Evolutionary conservation across 2,797 vertebrate species (phyloP).

Genomic region (Myotis vivesi): DNA sequence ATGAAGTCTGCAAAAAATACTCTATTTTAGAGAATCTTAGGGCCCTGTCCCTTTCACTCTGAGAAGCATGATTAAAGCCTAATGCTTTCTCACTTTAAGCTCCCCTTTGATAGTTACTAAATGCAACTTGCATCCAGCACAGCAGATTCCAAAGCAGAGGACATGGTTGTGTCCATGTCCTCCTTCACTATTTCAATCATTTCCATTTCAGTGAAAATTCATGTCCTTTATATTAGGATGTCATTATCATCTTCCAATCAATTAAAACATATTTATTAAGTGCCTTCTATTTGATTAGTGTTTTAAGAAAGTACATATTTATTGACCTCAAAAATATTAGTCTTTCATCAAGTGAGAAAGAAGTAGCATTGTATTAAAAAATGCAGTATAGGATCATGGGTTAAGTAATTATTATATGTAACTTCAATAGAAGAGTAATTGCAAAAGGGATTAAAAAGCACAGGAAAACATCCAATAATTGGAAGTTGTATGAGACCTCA

Average conservation of each 20-base stretch:
- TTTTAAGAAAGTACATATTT: neutral
- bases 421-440: neutral
- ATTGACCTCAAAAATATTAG: neutral
- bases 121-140: neutral
- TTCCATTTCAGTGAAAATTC: neutral
- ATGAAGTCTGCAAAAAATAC: neutral
- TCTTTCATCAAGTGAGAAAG: neutral
- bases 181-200: neutral
- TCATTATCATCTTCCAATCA: neutral
- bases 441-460: neutral
- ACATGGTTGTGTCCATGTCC: rapidly evolving
- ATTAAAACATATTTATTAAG: neutral
- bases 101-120: neutral
- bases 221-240: neutral
- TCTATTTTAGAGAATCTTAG: neutral
- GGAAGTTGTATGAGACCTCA: neutral
- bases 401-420: neutral
- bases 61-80: neutral
- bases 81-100: neutral
- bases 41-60: neutral
- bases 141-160: neutral
- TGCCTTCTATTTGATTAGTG: neutral
- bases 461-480: neutral
- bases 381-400: neutral
- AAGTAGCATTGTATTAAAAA: neutral